A percentile compares a stretch with the other conserved stretches of the same genome.
Conservation (phyloP, 2,797 vertebrate species). For the Tamandua tetradactyla region DNA sequence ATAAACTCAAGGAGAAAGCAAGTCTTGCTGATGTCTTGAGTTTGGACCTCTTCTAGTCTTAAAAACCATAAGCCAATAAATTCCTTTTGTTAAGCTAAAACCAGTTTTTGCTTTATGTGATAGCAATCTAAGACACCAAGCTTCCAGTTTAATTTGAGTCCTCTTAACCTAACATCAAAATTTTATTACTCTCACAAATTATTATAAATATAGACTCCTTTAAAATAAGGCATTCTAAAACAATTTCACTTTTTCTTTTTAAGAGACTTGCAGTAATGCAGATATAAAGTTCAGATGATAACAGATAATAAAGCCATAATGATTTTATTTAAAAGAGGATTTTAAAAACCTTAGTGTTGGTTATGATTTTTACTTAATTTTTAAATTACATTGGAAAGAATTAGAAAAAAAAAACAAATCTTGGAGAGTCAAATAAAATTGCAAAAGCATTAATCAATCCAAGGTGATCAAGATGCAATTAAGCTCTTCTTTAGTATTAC, state of each 20-base stretch:
- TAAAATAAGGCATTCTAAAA: neutral
- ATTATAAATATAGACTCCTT: too few species aligned
- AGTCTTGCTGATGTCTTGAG: too few species aligned
- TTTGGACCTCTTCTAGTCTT: too few species aligned
- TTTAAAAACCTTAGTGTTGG: neutral
- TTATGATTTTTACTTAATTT: neutral
- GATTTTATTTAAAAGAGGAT: neutral
- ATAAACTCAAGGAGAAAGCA: too few species aligned
- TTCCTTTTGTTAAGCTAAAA: too few species aligned
- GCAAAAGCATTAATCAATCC: neutral
- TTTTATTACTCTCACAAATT: too few species aligned
- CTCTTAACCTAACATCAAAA: neutral
- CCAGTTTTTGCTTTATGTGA: too few species aligned
- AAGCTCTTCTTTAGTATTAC: conserved; percentile 76
- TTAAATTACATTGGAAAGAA: neutral
- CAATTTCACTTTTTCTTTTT: neutral
- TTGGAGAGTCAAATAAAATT: neutral
- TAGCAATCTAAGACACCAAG: too few species aligned
- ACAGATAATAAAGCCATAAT: neutral
- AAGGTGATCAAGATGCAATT: conserved; percentile 38
- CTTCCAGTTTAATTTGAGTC: neutral
- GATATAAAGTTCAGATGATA: neutral
- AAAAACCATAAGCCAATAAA: too few species aligned
- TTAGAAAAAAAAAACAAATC: neutral
- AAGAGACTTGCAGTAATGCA: neutral